Evolutionary conservation across 2,888 invertebrate species (phyloP), one percentile per base, ranked within the genome.

Genomic region (Cryptocephalus primarius): DNA sequence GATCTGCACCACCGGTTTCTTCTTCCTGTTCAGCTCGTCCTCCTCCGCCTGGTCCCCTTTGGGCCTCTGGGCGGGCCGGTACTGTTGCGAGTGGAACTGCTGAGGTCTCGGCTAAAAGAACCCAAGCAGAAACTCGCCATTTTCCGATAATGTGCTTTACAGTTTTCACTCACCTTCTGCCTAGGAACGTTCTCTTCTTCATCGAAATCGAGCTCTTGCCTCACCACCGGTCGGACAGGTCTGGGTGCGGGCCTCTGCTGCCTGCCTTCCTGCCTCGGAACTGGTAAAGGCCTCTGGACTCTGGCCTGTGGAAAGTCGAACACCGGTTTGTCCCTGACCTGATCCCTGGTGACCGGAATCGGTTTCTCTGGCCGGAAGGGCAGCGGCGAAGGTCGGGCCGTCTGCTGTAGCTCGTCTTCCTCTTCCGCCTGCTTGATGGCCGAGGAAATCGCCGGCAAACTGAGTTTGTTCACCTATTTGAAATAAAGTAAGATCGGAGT

Each of bases 1-100:
- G 52, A 74, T 71, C 55, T 70, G 66, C 51, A 59, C 70, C 55
- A 52, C 68, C 11, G 59, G 73, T 63, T 62, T 74, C 56, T 53
- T 66, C 49, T 12, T 64, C 62, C 60, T 68, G 55, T 65, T 63
- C 53, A 72, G 71, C 51, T 74, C 74, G 11, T 60, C 61, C 32
- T 64, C 64, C 10, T 62, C 62, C 42, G 62, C 64, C 9, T 58
- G 59, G 22, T 48, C 47, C 10, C 45, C 51, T 14, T 44, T 44
- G n/a, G 55, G 50, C 47, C 59, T 58, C 48, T 60, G 70, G 8
- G 49, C 46, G 10, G 51, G 49, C 46, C 62, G 60, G 68, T 67
- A 68, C 52, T 75, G 74, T 66, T 45, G 75, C n/a, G 31, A 39
- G 14, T 52, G 46, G 13, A 45, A 45, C 12, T 36, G 36, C 48